A percentile compares a stretch with the other conserved stretches of the same genome.
Evolutionary conservation across 2,797 vertebrate genomes (phyloP).

Genomic region (Anniella stebbinsi): DNA sequence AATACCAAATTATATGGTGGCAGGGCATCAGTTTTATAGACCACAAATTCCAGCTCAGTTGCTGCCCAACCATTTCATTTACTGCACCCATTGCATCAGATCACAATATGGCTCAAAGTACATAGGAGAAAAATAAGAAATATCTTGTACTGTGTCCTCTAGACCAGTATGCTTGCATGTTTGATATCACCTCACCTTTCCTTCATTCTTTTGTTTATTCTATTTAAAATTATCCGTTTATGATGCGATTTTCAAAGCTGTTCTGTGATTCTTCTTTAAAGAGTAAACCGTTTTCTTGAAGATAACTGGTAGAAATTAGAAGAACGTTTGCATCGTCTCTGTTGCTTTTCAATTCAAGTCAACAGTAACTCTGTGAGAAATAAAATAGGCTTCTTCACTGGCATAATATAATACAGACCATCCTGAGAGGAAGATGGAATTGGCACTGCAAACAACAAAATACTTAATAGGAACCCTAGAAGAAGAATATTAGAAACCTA

Average conservation of each 20-base stretch:
- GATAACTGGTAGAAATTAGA: neutral
- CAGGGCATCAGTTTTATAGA: neutral
- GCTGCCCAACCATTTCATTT: conserved; percentile 1
- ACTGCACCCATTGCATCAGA: neutral
- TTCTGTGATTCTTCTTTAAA: neutral
- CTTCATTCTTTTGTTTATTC: conserved; percentile 12
- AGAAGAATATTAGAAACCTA: conserved; percentile 67
- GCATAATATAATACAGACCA: conserved; percentile 29
- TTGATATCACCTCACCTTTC: conserved; percentile 15
- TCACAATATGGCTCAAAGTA: neutral
- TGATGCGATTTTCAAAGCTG: neutral
- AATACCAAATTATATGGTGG: neutral
- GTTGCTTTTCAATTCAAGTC: conserved; percentile 14
- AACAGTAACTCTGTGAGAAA: conserved; percentile 57
- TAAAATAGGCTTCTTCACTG: conserved; percentile 63
- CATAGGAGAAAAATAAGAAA: neutral
- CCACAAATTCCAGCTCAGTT: neutral
- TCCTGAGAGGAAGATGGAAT: conserved; percentile 67
- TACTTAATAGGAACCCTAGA: conserved; percentile 69
- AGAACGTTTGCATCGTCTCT: conserved; percentile 33
- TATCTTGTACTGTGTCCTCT: too few relatives aligned
- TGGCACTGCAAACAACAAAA: conserved; percentile 61
- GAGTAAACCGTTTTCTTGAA: conserved; percentile 43
- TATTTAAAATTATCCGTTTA: conserved; percentile 27
- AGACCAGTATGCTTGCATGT: too few relatives aligned